A percentile compares a stretch with the other conserved stretches of the same genome.
These are phyloP conservation scores for Cecropterus lyciades DNA, from an alignment of 1,140 invertebrate species.

Conservation along the genomic window DNA sequence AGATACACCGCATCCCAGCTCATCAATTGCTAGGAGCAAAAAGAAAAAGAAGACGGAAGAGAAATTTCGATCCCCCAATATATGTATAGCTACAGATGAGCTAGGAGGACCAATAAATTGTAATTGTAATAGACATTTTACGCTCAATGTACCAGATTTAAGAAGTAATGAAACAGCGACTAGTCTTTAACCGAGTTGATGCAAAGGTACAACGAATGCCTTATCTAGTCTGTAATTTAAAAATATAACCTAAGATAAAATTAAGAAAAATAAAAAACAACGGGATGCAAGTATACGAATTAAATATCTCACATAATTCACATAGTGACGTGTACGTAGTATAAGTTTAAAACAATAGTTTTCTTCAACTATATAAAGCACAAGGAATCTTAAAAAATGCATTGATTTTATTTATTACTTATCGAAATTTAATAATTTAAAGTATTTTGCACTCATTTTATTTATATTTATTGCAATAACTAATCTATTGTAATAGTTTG, in stretches of 20 bases:
- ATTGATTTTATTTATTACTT: too few species aligned
- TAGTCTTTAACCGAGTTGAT: slow-evolving; percentile 55
- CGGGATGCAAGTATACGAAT: too few species aligned
- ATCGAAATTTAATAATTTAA: too few species aligned
- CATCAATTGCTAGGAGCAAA: slow-evolving; percentile 53
- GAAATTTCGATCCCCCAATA: slow-evolving; percentile 74
- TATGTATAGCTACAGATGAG: slow-evolving; percentile 70
- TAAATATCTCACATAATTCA: too few species aligned
- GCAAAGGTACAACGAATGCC: slow-evolving; percentile 59
- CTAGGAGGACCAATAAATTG: slow-evolving; percentile 67
- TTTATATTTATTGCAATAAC: too few species aligned
- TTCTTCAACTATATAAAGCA: too few species aligned
- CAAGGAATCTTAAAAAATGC: too few species aligned
- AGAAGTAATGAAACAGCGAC: slow-evolving; percentile 71
- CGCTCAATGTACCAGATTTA: slow-evolving; percentile 71
- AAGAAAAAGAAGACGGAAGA: slow-evolving; percentile 54
- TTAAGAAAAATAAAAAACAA: neutral
- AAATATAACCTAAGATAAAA: slow-evolving; percentile 28
- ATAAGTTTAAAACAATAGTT: too few species aligned
- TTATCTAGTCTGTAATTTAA: slow-evolving; percentile 64
- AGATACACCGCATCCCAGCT: slow-evolving; percentile 53
- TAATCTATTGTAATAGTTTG: too few species aligned
- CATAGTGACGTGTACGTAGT: too few species aligned
- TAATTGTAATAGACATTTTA: slow-evolving; percentile 79
- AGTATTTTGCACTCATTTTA: too few species aligned